These are phyloP conservation scores for Alces alces DNA, from an alignment of 2,113 vertebrate genomes.

Conservation along the genomic window DNA sequence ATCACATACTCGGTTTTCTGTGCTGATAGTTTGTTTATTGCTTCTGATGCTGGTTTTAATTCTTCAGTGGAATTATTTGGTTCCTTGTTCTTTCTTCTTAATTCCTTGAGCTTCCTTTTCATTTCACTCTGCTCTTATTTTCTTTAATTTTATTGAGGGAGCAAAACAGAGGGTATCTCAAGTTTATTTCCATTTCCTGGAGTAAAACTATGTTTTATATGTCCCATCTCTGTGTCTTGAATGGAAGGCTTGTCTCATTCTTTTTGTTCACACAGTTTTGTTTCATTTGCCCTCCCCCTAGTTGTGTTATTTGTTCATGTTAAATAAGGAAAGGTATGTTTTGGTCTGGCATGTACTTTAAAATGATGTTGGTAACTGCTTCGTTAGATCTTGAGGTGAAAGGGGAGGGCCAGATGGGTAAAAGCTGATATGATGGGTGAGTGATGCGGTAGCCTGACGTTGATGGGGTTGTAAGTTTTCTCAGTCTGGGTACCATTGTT, in stretches of 20 bases:
- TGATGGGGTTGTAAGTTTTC: neutral
- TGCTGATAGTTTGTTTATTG: accelerated
- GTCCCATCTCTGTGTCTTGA: neutral
- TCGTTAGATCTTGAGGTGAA: neutral
- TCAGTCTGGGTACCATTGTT: neutral
- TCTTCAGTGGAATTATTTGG: neutral
- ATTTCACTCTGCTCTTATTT: neutral
- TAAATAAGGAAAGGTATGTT: neutral
- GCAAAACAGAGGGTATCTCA: neutral
- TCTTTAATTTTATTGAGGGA: neutral
- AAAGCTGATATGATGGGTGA: neutral
- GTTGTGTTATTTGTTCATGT: neutral
- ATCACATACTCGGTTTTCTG: neutral
- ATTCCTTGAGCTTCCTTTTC: neutral
- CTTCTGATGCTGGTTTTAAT: neutral
- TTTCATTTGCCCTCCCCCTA: neutral
- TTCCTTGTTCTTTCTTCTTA: neutral
- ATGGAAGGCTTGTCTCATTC: neutral
- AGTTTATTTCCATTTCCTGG: neutral
- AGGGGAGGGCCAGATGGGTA: neutral
- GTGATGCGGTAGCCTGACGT: accelerated
- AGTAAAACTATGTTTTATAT: neutral
- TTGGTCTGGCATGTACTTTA: neutral
- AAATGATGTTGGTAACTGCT: neutral
- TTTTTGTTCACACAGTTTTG: neutral